Evolutionary conservation across 1,140 invertebrate species (phyloP).

Genomic region (Caenorhabditis tropicalis): DNA sequence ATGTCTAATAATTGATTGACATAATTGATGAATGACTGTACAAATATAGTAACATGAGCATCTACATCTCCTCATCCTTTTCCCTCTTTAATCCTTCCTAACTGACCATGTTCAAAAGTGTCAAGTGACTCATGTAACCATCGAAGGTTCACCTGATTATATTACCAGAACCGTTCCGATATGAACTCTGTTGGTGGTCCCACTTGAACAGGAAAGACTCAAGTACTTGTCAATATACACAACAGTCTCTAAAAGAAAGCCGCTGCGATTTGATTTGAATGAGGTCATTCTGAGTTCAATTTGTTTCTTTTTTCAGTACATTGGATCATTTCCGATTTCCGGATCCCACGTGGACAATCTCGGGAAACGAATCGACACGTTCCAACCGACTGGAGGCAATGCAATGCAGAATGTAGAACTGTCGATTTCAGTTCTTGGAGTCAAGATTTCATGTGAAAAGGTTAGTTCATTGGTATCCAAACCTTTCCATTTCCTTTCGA

Average conservation of each 20-base stretch:
- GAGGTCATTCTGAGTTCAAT: neutral
- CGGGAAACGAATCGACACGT: conserved; percentile 9
- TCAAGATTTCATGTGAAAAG: conserved; percentile 16
- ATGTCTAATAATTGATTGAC: neutral
- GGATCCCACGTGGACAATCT: neutral
- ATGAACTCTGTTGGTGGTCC: neutral
- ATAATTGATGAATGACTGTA: neutral
- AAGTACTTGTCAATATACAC: conserved; percentile 4
- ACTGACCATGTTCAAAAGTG: conserved; percentile 33
- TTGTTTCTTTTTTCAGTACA: conserved; percentile 1
- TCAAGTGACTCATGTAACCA: conserved; percentile 29
- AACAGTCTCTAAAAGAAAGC: neutral
- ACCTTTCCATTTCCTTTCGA: neutral
- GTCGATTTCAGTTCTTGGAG: neutral
- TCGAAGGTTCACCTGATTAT: conserved; percentile 5
- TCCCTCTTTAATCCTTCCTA: neutral
- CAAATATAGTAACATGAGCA: neutral
- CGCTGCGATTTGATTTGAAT: conserved; percentile 3
- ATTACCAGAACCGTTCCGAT: neutral
- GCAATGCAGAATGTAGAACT: neutral
- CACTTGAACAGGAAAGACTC: neutral
- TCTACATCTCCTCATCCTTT: neutral
- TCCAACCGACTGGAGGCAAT: neutral
- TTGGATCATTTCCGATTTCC: conserved; percentile 20
- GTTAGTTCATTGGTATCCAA: neutral